These are phyloP conservation scores for Pholis gunnellus DNA, from an alignment of 2,113 vertebrate species.

Conservation along the genomic window DNA sequence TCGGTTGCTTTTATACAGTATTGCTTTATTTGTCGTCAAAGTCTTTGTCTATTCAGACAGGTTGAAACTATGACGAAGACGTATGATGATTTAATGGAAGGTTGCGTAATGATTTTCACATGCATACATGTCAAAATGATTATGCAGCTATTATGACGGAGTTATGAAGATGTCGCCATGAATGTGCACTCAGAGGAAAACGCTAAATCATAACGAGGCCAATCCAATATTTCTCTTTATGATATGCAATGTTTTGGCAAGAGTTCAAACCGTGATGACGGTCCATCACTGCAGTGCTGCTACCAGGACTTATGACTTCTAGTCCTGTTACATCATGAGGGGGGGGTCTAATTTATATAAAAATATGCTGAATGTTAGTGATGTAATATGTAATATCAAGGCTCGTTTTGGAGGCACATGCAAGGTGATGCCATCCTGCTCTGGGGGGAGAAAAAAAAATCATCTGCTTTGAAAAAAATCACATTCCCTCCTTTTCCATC, in stretches of 20 bases:
- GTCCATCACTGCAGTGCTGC: neutral
- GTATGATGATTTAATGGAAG: neutral
- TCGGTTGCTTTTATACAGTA: too few relatives aligned
- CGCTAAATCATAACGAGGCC: neutral
- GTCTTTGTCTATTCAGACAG: too few relatives aligned
- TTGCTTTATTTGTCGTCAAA: too few relatives aligned
- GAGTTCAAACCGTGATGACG: neutral
- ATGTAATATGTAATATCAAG: constrained; percentile 19
- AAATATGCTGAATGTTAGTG: constrained; percentile 12
- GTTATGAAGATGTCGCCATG: neutral
- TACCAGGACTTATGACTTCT: neutral
- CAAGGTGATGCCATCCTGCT: neutral
- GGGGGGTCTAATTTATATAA: constrained; percentile 7
- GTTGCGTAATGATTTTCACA: neutral
- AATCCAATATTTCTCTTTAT: neutral
- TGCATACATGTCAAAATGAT: neutral
- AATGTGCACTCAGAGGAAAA: too few relatives aligned
- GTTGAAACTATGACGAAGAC: too few relatives aligned
- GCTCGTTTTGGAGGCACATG: neutral
- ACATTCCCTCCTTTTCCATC: neutral
- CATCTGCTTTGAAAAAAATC: neutral
- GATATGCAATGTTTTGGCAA: neutral
- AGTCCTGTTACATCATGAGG: neutral
- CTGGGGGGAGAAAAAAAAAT: neutral
- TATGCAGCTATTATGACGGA: neutral